Percentiles rank a stretch among this genome's conserved stretches.
Evolutionary conservation across 2,797 vertebrate species (phyloP).

Genomic region (Borostomias antarcticus): DNA sequence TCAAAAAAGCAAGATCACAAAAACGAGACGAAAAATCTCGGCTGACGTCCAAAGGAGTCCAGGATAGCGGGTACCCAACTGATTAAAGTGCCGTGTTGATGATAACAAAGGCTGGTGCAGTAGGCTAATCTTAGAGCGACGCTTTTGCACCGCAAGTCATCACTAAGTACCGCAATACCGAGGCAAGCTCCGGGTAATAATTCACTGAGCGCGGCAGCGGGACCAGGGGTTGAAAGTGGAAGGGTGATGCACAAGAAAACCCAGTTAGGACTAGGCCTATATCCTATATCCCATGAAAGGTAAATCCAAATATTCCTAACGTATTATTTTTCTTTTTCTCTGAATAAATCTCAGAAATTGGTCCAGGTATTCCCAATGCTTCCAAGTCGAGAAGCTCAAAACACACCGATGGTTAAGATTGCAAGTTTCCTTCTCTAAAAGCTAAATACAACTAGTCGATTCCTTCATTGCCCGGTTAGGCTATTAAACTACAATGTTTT

Average conservation of each 20-base stretch:
- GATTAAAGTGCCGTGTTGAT: conserved; percentile 24
- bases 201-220: conserved; percentile 40
- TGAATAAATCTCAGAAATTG: conserved; percentile 12
- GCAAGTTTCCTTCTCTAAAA: conserved; percentile 38
- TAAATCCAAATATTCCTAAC: conserved; percentile 29
- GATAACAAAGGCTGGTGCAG: conserved; percentile 51
- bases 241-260: conserved; percentile 27
- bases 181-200: conserved; percentile 42
- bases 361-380: conserved; percentile 44
- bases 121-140: conserved; percentile 45
- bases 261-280: too few species aligned
- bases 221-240: conserved; percentile 25
- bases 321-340: not conserved
- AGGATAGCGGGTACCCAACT: conserved; percentile 35
- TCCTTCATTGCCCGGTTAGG: not conserved
- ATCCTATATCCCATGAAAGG: conserved; percentile 53
- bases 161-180: conserved; percentile 67
- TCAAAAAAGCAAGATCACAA: conserved; percentile 36
- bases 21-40: conserved; percentile 17
- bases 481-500: not conserved
- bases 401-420: conserved; percentile 38
- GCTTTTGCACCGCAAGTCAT: conserved; percentile 54
- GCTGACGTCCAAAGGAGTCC: conserved; percentile 46
- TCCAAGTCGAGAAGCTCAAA: conserved; percentile 45
- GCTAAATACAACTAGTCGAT: conserved; percentile 33